Percentiles rank a stretch among this genome's conserved stretches.
phyloP scores from a whole-genome alignment of 2,888 invertebrate species.

The Volucella inflata region DNA sequence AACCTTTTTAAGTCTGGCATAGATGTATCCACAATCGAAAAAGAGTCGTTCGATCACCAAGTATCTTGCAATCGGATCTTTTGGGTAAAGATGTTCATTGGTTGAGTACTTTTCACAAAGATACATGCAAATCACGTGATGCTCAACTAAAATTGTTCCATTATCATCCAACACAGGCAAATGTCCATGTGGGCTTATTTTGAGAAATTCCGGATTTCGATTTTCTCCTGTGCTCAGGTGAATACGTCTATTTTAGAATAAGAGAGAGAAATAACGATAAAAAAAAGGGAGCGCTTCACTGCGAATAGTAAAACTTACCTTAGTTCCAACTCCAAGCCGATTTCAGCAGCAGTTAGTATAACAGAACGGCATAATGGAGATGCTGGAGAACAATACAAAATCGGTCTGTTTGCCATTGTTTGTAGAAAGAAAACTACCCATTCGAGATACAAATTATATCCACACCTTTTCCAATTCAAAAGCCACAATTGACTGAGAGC shows the following conservation, averaged over 20 bases:
- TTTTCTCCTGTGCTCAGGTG: conserved; percentile 80
- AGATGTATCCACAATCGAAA: conserved; percentile 81
- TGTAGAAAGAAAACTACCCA: neutral
- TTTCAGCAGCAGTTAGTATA: conserved; percentile 86
- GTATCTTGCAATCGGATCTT: conserved; percentile 84
- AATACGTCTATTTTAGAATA: conserved; percentile 77
- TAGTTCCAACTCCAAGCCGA: conserved; percentile 87
- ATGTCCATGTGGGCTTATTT: conserved; percentile 86
- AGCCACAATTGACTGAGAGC: too few species aligned
- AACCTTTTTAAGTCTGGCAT: conserved; percentile 80
- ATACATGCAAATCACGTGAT: conserved; percentile 85
- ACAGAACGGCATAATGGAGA: conserved; percentile 88
- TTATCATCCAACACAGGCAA: conserved; percentile 82
- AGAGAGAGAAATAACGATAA: too few species aligned
- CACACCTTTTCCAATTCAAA: neutral
- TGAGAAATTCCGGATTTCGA: conserved; percentile 80
- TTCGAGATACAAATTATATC: neutral
- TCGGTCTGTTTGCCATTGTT: conserved; percentile 79
- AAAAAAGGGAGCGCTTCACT: neutral
- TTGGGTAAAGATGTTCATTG: conserved; percentile 85
- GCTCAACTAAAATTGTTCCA: conserved; percentile 81
- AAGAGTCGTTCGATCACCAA: conserved; percentile 82
- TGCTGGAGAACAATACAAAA: conserved; percentile 86
- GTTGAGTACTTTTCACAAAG: conserved; percentile 85
- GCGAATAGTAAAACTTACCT: conserved; percentile 76